Percentiles rank a stretch among this genome's conserved stretches.
Conservation (phyloP, 2,888 invertebrate species). For the Microdon myrmicae region DNA sequence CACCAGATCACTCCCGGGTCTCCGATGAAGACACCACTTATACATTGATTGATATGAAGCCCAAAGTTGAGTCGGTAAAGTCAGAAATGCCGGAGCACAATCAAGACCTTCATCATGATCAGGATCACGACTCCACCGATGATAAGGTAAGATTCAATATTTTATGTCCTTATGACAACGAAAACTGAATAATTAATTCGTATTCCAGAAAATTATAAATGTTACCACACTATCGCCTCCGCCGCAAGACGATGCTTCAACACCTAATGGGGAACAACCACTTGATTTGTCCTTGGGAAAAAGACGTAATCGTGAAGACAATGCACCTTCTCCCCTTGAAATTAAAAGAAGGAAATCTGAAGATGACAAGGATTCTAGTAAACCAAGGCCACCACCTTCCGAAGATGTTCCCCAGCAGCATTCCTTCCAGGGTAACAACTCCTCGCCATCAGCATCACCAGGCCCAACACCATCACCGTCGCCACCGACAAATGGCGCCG, state of each 20-base stretch:
- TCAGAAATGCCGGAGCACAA: slow-evolving; percentile 32
- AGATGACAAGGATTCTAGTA: slow-evolving; percentile 32
- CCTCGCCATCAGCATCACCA: slow-evolving; percentile 63
- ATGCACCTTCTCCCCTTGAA: slow-evolving; percentile 27
- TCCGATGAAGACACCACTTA: slow-evolving; percentile 54
- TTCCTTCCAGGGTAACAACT: slow-evolving; percentile 60
- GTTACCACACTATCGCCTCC: slow-evolving; percentile 62
- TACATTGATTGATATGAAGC: slow-evolving; percentile 50
- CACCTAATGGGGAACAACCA: slow-evolving; percentile 72
- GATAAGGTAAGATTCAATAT: slow-evolving; percentile 60
- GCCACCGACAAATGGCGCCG: slow-evolving; percentile 59
- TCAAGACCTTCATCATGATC: slow-evolving; percentile 55
- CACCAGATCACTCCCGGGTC: slow-evolving; percentile 30
- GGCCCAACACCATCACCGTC: slow-evolving; percentile 66
- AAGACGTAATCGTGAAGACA: slow-evolving; percentile 67
- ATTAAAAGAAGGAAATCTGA: slow-evolving; percentile 48
- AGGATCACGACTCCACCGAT: slow-evolving; percentile 56
- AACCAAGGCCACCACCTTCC: slow-evolving; percentile 5
- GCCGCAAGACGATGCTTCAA: slow-evolving; percentile 59
- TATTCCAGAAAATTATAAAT: slow-evolving; percentile 62
- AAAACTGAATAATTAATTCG: neutral
- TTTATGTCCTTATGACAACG: neutral
- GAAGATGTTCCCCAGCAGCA: slow-evolving; percentile 51
- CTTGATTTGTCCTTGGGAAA: slow-evolving; percentile 77
- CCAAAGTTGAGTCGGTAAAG: slow-evolving; percentile 28